phyloP scores from a whole-genome alignment of 1,140 invertebrate genomes.

The Zaprionus africanus region DNA sequence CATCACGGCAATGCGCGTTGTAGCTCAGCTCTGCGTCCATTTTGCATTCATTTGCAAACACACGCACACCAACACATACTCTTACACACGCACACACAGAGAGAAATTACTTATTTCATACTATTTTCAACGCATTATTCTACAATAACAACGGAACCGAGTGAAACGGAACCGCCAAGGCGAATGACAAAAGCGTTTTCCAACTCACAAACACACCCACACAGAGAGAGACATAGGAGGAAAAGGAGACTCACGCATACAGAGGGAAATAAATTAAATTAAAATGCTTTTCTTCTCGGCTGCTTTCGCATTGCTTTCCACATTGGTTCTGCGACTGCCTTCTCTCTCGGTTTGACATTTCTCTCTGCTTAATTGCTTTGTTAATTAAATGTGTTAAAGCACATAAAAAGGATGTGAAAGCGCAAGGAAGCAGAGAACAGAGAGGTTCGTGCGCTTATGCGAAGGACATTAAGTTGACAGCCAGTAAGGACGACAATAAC shows the following conservation, averaged over 20 bases:
- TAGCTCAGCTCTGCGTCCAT: constrained; percentile 43
- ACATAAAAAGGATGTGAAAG: constrained; percentile 68
- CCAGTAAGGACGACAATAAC: constrained; percentile 20
- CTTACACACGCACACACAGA: neutral
- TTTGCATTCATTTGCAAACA: constrained; percentile 32
- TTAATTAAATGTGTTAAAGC: constrained; percentile 81
- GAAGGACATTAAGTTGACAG: constrained; percentile 79
- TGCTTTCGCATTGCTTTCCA: constrained; percentile 10
- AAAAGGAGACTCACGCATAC: constrained; percentile 3
- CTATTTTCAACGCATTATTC: constrained; percentile 57
- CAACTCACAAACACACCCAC: constrained; percentile 12
- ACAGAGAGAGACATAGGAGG: constrained; percentile 8
- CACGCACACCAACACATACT: constrained; percentile 18
- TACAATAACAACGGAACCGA: constrained; percentile 56
- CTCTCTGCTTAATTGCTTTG: constrained; percentile 82
- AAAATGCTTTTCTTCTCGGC: constrained; percentile 61
- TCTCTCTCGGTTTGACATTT: constrained; percentile 59
- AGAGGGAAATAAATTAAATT: constrained; percentile 71
- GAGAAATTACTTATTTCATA: constrained; percentile 44
- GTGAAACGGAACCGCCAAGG: constrained; percentile 28
- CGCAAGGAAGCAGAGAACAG: constrained; percentile 18
- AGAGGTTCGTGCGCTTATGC: constrained; percentile 48
- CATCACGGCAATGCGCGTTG: constrained; percentile 52
- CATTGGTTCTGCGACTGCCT: constrained; percentile 48
- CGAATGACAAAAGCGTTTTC: constrained; percentile 33